These are phyloP conservation scores for Lycocerus yunnanus DNA, from an alignment of 2,888 invertebrate species.

Conservation along the genomic window DNA sequence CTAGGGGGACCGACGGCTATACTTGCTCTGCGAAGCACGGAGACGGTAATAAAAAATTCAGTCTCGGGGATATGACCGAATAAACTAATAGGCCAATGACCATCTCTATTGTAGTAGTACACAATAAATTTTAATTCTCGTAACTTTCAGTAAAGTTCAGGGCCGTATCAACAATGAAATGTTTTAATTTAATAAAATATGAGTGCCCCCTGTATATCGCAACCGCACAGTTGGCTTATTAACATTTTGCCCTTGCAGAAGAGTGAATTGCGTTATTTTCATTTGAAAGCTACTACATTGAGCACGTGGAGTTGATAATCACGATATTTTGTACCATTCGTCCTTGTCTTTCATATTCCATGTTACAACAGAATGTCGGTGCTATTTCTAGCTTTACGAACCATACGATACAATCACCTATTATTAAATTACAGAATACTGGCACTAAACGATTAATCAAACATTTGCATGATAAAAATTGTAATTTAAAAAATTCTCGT, in stretches of 20 bases:
- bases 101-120: too few species aligned
- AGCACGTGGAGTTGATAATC: conserved; percentile 16
- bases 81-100: too few species aligned
- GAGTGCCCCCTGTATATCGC: not conserved
- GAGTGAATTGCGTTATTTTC: conserved; percentile 16
- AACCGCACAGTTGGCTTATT: conserved; percentile 8
- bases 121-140: not conserved
- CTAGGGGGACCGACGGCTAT: too few species aligned
- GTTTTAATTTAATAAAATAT: not conserved
- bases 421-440: conserved; percentile 3
- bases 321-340: conserved; percentile 6
- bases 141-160: not conserved
- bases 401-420: conserved; percentile 16
- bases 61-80: too few species aligned
- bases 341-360: conserved; percentile 20
- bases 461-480: not conserved
- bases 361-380: not conserved
- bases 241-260: conserved; percentile 24
- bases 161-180: not conserved
- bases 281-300: conserved; percentile 13
- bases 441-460: not conserved
- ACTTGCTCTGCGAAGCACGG: too few species aligned
- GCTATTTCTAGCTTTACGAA: conserved; percentile 15
- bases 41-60: too few species aligned
- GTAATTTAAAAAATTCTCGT: not conserved